Conservation (phyloP, 2,113 vertebrate species). For the Leucoraja erinaceus region DNA sequence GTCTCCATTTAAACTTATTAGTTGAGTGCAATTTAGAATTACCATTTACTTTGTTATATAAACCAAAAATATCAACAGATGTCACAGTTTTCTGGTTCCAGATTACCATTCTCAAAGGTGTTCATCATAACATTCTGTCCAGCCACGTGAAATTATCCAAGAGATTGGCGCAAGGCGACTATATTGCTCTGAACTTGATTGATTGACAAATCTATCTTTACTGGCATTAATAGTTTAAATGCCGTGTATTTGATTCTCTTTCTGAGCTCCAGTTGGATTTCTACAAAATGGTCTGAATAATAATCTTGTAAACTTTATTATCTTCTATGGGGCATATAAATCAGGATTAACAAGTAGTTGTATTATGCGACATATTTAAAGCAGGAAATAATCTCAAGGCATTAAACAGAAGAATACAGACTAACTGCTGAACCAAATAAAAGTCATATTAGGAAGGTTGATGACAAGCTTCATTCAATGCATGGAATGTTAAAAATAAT, state of each 20-base stretch:
- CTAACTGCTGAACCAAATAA: background rate
- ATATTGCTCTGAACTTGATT: background rate
- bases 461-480: background rate
- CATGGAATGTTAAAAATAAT: too few species aligned
- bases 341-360: background rate
- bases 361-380: background rate
- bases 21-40: background rate
- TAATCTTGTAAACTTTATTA: background rate
- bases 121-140: background rate
- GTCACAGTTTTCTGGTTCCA: background rate
- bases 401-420: background rate
- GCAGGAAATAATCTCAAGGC: background rate
- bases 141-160: background rate
- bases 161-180: background rate
- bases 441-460: background rate
- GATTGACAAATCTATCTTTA: background rate
- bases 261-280: background rate
- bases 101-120: background rate
- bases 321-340: background rate
- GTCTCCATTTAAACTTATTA: background rate
- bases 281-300: background rate
- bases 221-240: background rate
- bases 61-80: background rate
- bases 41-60: background rate
- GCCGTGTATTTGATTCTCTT: background rate